These are phyloP conservation scores for Cheracebus regulus DNA, from an alignment of 2,797 vertebrate species.

Conservation along the genomic window DNA sequence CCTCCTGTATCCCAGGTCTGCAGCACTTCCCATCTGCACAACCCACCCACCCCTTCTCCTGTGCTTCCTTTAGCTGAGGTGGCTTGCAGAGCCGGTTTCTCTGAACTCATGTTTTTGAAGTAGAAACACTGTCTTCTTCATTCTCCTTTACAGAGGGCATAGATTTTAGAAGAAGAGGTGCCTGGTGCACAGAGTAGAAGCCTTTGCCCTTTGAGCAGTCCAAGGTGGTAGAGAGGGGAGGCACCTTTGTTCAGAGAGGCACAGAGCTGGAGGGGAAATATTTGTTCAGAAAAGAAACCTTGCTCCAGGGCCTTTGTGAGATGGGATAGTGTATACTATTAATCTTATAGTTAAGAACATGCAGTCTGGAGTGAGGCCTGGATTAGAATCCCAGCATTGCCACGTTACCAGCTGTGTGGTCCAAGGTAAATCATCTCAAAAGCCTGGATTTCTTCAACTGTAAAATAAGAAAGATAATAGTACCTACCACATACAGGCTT, in stretches of 20 bases:
- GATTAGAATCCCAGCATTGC: constrained; percentile 17
- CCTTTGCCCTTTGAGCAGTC: neutral
- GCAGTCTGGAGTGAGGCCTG: neutral
- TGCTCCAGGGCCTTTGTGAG: neutral
- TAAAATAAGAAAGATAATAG: neutral
- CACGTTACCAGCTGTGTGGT: neutral
- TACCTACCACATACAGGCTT: neutral
- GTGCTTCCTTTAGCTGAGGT: neutral
- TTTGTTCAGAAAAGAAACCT: neutral
- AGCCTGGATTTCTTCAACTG: neutral
- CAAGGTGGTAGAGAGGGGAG: neutral
- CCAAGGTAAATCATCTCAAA: neutral
- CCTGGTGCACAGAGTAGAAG: neutral
- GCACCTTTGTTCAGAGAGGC: neutral
- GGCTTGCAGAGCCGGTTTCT: neutral
- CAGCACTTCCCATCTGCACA: neutral
- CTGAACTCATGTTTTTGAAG: neutral
- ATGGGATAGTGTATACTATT: neutral
- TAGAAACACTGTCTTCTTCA: neutral
- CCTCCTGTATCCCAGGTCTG: neutral
- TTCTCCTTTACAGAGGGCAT: neutral
- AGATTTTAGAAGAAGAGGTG: neutral
- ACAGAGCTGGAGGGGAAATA: neutral
- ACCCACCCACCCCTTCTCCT: neutral
- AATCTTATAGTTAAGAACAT: neutral